These are phyloP conservation scores for Drosophila grimshawi DNA, from an alignment of 1,140 invertebrate species.

Conservation along the genomic window DNA sequence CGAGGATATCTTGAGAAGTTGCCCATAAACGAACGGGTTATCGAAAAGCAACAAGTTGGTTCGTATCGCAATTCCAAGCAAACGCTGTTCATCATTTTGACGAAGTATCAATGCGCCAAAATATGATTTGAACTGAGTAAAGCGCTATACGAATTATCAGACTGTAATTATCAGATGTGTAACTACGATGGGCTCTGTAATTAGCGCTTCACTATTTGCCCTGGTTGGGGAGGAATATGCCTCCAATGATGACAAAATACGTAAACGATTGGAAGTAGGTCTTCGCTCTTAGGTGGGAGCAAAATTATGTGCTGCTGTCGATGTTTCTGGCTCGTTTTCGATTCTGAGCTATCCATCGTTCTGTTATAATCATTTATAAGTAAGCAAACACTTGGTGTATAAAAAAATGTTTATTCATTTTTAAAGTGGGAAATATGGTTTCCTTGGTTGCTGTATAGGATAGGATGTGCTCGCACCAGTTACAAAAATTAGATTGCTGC, in stretches of 20 bases:
- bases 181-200: conserved; percentile 93
- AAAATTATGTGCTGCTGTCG: conserved; percentile 28
- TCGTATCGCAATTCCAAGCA: conserved; percentile 59
- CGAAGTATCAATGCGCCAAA: conserved; percentile 76
- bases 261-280: conserved; percentile 35
- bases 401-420: not conserved
- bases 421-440: conserved; percentile 27
- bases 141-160: not conserved
- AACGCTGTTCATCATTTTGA: conserved; percentile 81
- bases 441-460: too few relatives aligned
- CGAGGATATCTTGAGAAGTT: conserved; percentile 89
- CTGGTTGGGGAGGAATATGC: too few relatives aligned
- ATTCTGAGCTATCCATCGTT: too few relatives aligned
- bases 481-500: too few relatives aligned
- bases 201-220: conserved; percentile 92
- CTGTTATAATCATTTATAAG: not conserved
- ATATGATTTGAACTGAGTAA: conserved; percentile 76
- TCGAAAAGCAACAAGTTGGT: conserved; percentile 87
- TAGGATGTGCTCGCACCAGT: too few relatives aligned
- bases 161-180: conserved; percentile 87
- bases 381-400: too few relatives aligned
- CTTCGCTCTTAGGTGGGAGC: conserved; percentile 26
- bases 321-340: conserved; percentile 17
- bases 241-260: conserved; percentile 96
- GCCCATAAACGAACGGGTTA: conserved; percentile 90